Base-by-base conservation (phyloP, 2,113 vertebrate genomes). In the Ia io region DNA sequence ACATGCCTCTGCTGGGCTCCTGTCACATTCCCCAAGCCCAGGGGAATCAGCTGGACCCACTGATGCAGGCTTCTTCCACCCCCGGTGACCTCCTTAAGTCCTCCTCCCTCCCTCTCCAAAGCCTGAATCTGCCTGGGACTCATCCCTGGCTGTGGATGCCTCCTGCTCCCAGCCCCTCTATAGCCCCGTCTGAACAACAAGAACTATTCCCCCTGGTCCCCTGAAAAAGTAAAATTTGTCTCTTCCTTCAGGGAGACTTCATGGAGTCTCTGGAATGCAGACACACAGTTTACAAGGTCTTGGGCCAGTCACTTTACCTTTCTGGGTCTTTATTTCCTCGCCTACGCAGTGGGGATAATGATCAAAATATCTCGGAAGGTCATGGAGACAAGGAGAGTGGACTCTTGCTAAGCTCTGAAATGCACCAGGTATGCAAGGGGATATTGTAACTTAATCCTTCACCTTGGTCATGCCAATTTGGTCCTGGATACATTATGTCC, bases 21-120 rank as follows among this genome's bases (percentile, higher is more conserved):
- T 95, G 97, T 97, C 97, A 97, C 96, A 97, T 96, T 97, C 96
- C 94, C 96, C 73, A 32, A 88, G 95, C 94, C 95, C 95, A 95
- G 69, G 88, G 91, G 78, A 44, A 97, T 97, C 97, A 96, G 78
- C 88, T 94, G 96, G 85, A 30, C 23, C 78, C 78, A 88, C 53
- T 11, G 44, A 22, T 5, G 42, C 35, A 79, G 82, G 67, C 69
- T 28, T 32, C 56, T 49, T 82, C 92, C 47, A 84, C 51, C 32
- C 49, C 77, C 30, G 5, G 49, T 94, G 92, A 96, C 86, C 49
- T 77, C 74, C 59, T 47, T 5, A 4, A n/a, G 79, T n/a, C 35
- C 47, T 85, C 32, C 71, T 13, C 3, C 56, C 47, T 16, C 16
- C 65, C 61, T 80, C 51, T 67, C 53, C 14, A 56, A 91, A 59